A percentile compares a stretch with the other conserved stretches of the same genome.
These are phyloP conservation scores for Barbus barbus DNA, from an alignment of 2,113 vertebrate genomes.

Conservation along the genomic window DNA sequence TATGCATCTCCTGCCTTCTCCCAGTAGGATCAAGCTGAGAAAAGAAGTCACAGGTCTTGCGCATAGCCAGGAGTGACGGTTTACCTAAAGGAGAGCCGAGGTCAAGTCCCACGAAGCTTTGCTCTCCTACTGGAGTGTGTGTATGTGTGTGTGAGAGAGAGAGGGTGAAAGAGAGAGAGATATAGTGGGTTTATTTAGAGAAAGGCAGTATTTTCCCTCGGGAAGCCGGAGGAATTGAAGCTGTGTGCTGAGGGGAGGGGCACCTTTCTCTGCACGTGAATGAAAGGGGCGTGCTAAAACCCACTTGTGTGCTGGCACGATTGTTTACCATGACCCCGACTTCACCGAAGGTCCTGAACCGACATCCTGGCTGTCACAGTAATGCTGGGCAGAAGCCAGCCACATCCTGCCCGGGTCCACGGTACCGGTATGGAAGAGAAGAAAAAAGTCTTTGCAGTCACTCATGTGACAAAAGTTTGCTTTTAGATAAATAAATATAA, in stretches of 20 bases:
- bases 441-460: background rate
- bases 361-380: constrained; percentile 59
- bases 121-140: constrained; percentile 41
- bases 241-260: constrained; percentile 61
- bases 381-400: constrained; percentile 32
- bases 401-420: constrained; percentile 15
- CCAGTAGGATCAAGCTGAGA: constrained; percentile 47
- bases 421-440: constrained; percentile 18
- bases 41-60: constrained; percentile 53
- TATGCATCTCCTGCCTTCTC: constrained; percentile 53
- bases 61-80: constrained; percentile 54
- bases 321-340: constrained; percentile 61
- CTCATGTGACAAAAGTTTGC: background rate
- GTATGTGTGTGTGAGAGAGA: constrained; percentile 42
- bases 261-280: constrained; percentile 60
- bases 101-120: constrained; percentile 48
- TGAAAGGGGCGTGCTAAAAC: constrained; percentile 61
- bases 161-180: constrained; percentile 32
- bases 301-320: constrained; percentile 63
- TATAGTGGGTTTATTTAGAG: constrained; percentile 54
- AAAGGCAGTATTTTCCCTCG: constrained; percentile 58
- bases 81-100: constrained; percentile 53
- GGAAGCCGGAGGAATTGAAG: constrained; percentile 61
- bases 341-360: constrained; percentile 59
- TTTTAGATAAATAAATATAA: background rate